Evolutionary conservation across 2,888 invertebrate species (phyloP).

Genomic region (Apodemia duryi): DNA sequence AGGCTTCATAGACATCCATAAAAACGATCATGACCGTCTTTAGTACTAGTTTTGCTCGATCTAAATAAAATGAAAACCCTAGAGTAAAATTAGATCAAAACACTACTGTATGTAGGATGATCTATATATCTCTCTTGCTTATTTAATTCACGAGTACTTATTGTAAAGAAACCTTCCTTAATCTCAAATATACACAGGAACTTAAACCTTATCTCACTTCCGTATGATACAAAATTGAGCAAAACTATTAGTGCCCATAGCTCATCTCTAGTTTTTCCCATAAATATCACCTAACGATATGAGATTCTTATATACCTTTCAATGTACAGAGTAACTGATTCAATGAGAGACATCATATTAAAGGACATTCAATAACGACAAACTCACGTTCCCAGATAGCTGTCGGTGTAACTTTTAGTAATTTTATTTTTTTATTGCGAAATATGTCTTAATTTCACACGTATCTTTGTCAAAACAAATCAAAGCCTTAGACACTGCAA

Average conservation of each 20-base stretch:
- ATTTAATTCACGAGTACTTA: background rate
- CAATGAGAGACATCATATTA: too few relatives aligned
- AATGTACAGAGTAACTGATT: too few relatives aligned
- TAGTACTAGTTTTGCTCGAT: too few relatives aligned
- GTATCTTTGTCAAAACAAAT: too few relatives aligned
- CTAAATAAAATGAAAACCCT: background rate
- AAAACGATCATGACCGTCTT: too few relatives aligned
- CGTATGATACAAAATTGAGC: background rate
- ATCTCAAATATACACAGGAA: background rate
- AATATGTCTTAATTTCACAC: too few relatives aligned
- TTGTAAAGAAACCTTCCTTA: background rate
- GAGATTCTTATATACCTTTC: background rate
- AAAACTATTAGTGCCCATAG: background rate
- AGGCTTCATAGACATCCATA: too few relatives aligned
- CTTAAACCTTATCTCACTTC: constrained; percentile 4
- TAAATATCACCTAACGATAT: background rate
- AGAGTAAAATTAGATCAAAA: background rate
- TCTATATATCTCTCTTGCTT: background rate
- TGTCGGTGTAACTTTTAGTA: too few relatives aligned
- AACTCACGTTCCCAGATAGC: too few relatives aligned
- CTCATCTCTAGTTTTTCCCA: background rate
- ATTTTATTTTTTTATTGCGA: too few relatives aligned
- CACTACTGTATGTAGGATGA: background rate
- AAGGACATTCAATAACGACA: too few relatives aligned
- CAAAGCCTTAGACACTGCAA: too few relatives aligned